Percentiles rank a stretch among this genome's conserved stretches.
Evolutionary conservation across 2,113 vertebrate species (phyloP).

Genomic region (Silurus asotus): DNA sequence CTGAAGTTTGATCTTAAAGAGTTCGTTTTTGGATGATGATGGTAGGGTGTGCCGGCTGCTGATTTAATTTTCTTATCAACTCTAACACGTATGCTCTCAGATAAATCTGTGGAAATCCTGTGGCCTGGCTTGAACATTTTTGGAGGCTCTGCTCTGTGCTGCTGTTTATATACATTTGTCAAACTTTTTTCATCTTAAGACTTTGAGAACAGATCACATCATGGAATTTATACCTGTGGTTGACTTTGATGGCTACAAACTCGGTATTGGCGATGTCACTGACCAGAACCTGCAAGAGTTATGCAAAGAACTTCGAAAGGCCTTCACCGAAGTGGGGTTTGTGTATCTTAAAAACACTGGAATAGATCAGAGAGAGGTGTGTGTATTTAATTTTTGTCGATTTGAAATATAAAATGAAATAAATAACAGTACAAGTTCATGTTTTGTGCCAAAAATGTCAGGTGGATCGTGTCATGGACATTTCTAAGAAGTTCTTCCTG

Average conservation of each 20-base stretch:
- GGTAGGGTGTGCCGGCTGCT: background rate
- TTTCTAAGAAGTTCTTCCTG: slow-evolving; percentile 67
- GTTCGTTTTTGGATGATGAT: background rate
- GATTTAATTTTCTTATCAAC: background rate
- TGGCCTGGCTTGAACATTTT: background rate
- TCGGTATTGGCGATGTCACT: slow-evolving; percentile 21
- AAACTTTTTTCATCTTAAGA: background rate
- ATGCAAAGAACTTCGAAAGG: slow-evolving; percentile 54
- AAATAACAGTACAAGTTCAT: background rate
- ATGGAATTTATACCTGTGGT: slow-evolving; percentile 69
- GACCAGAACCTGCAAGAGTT: slow-evolving; percentile 48
- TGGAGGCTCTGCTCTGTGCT: background rate
- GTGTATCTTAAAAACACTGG: slow-evolving; percentile 72
- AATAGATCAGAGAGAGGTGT: slow-evolving; percentile 67
- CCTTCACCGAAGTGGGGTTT: slow-evolving; percentile 68
- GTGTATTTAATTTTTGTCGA: slow-evolving; percentile 1
- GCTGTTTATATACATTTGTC: background rate
- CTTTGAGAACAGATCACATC: background rate
- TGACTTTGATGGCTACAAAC: slow-evolving; percentile 62
- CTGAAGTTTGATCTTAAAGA: background rate
- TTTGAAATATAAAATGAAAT: background rate
- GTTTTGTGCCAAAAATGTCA: slow-evolving; percentile 30
- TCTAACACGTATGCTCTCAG: background rate
- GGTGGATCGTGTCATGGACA: slow-evolving; percentile 63
- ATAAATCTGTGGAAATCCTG: background rate